Evolutionary conservation across 2,113 vertebrate genomes (phyloP).

Genomic region (Aythya baeri): DNA sequence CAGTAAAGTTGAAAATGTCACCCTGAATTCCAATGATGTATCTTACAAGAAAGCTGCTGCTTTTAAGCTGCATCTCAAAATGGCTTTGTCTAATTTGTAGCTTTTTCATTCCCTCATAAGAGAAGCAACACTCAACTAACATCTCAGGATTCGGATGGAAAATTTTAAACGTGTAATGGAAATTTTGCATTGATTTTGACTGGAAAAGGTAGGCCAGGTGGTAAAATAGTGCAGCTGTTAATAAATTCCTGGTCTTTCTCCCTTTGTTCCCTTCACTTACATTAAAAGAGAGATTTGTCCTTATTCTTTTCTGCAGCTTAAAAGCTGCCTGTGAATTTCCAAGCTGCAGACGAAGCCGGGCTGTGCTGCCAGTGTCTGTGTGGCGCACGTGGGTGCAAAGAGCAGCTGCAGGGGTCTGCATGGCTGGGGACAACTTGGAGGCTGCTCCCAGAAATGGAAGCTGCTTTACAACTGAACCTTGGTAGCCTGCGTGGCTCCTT

Average conservation of each 20-base stretch:
- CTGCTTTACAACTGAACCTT: neutral
- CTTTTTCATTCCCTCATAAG: neutral
- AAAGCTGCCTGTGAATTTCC: neutral
- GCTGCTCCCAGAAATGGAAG: neutral
- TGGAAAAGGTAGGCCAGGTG: neutral
- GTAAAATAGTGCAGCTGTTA: neutral
- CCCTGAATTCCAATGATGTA: slow-evolving; percentile 15
- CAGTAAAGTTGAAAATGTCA: slow-evolving; percentile 10
- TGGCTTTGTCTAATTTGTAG: neutral
- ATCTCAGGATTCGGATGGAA: neutral
- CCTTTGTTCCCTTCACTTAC: neutral
- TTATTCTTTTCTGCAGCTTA: neutral
- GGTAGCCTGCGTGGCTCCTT: neutral
- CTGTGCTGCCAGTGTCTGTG: neutral
- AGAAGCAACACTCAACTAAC: neutral
- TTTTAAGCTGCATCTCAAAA: neutral
- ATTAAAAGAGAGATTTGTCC: neutral
- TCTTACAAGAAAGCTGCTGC: slow-evolving; percentile 28
- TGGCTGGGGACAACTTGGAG: neutral
- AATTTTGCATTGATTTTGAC: neutral
- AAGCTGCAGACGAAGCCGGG: neutral
- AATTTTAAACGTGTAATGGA: neutral
- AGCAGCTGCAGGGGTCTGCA: neutral
- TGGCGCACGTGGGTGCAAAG: neutral
- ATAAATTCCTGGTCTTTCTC: neutral